Evolutionary conservation across 1,140 invertebrate genomes (phyloP).

Genomic region (Neotoxoptera formosana): DNA sequence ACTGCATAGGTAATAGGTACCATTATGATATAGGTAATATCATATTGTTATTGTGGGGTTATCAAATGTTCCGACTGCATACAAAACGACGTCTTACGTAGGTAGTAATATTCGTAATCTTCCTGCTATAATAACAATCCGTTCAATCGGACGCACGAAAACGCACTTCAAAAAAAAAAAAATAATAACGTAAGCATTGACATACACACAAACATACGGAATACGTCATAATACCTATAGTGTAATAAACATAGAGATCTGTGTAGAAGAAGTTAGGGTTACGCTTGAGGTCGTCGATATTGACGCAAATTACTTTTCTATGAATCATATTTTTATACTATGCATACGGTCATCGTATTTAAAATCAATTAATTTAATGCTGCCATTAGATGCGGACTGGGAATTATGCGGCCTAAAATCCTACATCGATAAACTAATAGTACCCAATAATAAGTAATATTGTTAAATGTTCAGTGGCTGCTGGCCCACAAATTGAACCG

Average conservation of each 20-base stretch:
- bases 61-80: neutral
- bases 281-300: neutral
- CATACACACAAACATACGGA: neutral
- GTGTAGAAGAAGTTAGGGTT: neutral
- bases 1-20: neutral
- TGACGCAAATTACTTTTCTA: constrained; percentile 10
- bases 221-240: neutral
- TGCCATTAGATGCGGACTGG: neutral
- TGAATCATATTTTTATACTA: neutral
- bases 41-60: neutral
- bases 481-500: neutral
- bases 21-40: no score
- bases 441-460: neutral
- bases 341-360: neutral
- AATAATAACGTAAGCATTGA: neutral
- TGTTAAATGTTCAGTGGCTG: neutral
- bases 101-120: neutral
- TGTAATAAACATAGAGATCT: neutral
- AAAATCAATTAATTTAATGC: neutral
- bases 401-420: neutral
- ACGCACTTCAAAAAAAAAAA: neutral
- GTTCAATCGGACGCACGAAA: neutral
- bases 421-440: neutral
- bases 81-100: neutral
- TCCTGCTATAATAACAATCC: neutral